Evolutionary conservation across 1,140 invertebrate genomes (phyloP).

Genomic region (Condylostylus longicornis): DNA sequence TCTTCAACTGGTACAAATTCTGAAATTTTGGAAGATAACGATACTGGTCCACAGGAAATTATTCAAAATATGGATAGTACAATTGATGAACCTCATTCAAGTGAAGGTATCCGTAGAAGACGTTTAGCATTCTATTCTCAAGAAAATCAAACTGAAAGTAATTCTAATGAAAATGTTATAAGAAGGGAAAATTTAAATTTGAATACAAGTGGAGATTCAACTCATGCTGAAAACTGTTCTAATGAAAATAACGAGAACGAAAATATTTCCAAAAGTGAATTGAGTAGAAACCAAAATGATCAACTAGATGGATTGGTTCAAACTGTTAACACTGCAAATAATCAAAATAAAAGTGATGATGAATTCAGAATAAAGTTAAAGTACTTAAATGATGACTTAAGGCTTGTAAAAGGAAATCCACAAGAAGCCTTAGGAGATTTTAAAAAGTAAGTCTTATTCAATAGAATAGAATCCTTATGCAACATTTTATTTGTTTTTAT

Average conservation of each 20-base stretch:
- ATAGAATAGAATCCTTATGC: neutral
- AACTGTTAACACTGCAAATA: neutral
- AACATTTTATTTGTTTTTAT: constrained; percentile 16
- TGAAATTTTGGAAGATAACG: neutral
- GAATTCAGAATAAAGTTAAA: constrained; percentile 54
- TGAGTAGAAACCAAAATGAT: neutral
- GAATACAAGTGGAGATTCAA: neutral
- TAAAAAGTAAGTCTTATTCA: constrained; percentile 50
- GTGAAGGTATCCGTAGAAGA: constrained; percentile 1
- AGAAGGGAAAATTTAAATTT: neutral
- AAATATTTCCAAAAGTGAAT: neutral
- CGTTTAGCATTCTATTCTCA: neutral
- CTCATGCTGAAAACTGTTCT: neutral
- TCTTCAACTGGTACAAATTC: neutral
- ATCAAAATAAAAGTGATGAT: neutral
- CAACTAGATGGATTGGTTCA: neutral
- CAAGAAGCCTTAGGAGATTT: constrained; percentile 69
- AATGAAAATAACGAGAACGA: constrained; percentile 4
- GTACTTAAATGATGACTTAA: constrained; percentile 74
- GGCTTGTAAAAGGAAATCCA: constrained; percentile 57
- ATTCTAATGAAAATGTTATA: neutral
- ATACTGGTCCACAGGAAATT: neutral
- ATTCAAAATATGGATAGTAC: constrained; percentile 4
- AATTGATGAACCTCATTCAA: no score
- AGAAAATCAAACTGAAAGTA: neutral